Conservation (phyloP, 2,797 vertebrate genomes). For the Pangasius djambal region DNA sequence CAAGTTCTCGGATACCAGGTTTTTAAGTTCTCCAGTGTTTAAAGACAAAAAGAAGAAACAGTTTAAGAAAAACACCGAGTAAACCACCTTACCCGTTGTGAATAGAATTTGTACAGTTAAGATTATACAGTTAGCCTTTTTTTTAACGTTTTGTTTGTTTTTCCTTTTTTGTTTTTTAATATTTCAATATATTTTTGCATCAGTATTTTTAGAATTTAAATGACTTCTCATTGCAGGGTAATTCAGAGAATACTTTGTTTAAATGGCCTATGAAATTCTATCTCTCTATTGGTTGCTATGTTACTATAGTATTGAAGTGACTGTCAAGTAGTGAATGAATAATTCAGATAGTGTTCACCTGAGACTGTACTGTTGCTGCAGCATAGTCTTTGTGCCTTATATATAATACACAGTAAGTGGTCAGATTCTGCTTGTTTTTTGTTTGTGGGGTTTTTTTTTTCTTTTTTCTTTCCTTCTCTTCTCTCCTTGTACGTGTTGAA, state of each 20-base stretch:
- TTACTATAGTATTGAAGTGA: conserved; percentile 55
- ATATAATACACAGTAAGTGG: not conserved
- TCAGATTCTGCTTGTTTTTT: conserved; percentile 7
- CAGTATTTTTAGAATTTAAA: not conserved
- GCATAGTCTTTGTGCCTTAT: conserved; percentile 22
- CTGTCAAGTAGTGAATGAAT: conserved; percentile 65
- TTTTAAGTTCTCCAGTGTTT: conserved; percentile 72
- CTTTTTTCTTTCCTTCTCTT: not conserved
- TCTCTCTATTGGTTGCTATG: conserved; percentile 44
- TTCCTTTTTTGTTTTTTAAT: not conserved
- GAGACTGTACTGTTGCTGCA: conserved; percentile 58
- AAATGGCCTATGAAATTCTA: conserved; percentile 21
- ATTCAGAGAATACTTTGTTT: conserved; percentile 6
- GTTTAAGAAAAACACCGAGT: not conserved
- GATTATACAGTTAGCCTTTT: not conserved
- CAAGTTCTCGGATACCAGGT: conserved; percentile 69
- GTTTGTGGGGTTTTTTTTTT: not conserved
- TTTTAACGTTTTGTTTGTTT: not conserved
- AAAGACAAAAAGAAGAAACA: conserved; percentile 63
- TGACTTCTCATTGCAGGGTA: not conserved
- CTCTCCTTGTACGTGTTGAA: not conserved
- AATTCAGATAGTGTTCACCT: conserved; percentile 69
- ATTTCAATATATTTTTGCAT: conserved; percentile 1
- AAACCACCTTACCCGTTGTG: conserved; percentile 15
- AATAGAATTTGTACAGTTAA: not conserved